Conservation (phyloP, 1,140 invertebrate species). For the Scaptomyza pallida region DNA sequence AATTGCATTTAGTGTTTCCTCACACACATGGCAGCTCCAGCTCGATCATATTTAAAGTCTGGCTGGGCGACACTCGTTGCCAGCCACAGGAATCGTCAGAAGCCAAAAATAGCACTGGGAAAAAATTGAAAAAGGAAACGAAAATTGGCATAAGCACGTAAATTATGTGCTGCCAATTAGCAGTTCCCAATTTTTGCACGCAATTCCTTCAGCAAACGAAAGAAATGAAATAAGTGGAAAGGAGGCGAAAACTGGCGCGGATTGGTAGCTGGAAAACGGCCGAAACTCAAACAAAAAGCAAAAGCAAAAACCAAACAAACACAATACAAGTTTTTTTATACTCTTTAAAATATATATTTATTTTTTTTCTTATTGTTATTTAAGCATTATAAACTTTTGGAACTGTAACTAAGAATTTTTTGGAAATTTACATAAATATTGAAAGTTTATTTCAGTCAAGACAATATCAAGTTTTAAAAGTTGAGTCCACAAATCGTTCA, state of each 20-base stretch:
- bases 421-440: no score
- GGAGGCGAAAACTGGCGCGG: constrained; percentile 4
- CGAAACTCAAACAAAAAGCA: constrained; percentile 17
- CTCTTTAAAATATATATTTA: no score
- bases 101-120: constrained; percentile 52
- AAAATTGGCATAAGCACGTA: constrained; percentile 80
- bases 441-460: no score
- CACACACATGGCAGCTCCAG: constrained; percentile 19
- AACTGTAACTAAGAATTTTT: no score
- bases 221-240: constrained; percentile 51
- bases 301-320: constrained; percentile 13
- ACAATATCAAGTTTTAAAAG: no score
- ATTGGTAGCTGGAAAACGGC: constrained; percentile 9
- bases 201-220: constrained; percentile 34
- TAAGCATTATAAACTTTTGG: no score
- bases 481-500: no score
- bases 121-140: constrained; percentile 58
- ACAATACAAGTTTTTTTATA: not conserved
- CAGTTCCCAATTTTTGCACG: constrained; percentile 67
- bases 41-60: constrained; percentile 7
- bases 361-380: no score
- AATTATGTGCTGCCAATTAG: constrained; percentile 81
- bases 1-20: constrained; percentile 61
- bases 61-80: not conserved
- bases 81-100: constrained; percentile 16